Percentiles rank a stretch among this genome's conserved stretches.
phyloP scores from a whole-genome alignment of 2,888 invertebrate species.

The Lasioglossum pauxillum region DNA sequence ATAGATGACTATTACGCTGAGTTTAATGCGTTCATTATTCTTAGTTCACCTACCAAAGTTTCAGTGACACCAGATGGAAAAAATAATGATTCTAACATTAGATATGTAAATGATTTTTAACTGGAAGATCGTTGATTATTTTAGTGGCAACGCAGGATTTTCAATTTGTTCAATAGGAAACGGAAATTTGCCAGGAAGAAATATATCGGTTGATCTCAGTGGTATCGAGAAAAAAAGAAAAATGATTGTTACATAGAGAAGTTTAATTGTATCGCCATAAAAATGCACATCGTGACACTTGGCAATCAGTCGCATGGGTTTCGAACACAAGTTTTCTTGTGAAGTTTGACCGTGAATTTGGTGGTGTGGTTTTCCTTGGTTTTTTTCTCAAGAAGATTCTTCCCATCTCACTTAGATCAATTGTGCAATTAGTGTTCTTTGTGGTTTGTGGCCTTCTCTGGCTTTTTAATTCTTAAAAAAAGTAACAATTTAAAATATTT shows the following conservation, averaged over 20 bases:
- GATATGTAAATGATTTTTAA: conserved; percentile 43
- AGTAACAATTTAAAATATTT: conserved; percentile 28
- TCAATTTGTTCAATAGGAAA: conserved; percentile 34
- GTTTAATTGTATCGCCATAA: conserved; percentile 35
- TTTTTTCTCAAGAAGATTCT: conserved; percentile 46
- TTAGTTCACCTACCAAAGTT: conserved; percentile 68
- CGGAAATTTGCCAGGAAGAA: conserved; percentile 39
- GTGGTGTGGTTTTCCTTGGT: conserved; percentile 59
- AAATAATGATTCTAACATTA: conserved; percentile 39
- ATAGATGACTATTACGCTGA: conserved; percentile 83
- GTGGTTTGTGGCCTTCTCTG: conserved; percentile 63
- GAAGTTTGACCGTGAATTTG: conserved; percentile 68
- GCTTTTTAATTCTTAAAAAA: conserved; percentile 30
- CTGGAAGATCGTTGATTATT: conserved; percentile 47
- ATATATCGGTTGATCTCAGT: conserved; percentile 46
- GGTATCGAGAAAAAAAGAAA: conserved; percentile 33
- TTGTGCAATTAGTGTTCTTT: conserved; percentile 65
- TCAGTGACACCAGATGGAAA: conserved; percentile 46
- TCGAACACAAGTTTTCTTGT: conserved; percentile 55
- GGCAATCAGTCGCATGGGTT: conserved; percentile 38
- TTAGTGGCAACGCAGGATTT: conserved; percentile 48
- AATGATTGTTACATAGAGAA: conserved; percentile 34
- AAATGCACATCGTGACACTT: conserved; percentile 46
- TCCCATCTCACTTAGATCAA: conserved; percentile 43
- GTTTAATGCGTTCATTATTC: conserved; percentile 78